Conservation (phyloP, 92 coral and sea anemone species). For the Bergia puertoricense region DNA sequence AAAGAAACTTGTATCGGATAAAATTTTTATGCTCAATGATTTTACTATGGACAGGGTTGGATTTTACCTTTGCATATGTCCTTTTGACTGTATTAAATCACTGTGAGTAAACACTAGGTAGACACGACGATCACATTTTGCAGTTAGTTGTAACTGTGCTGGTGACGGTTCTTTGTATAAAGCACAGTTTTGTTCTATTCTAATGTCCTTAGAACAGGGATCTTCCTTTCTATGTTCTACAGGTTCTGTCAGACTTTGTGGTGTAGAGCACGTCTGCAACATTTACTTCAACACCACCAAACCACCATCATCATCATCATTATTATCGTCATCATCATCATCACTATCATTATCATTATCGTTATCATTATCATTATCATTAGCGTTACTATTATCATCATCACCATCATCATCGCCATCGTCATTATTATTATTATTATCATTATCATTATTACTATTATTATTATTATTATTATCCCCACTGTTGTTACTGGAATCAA, state of each 20-base stretch:
- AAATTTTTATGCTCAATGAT: no score
- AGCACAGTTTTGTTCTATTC: not conserved
- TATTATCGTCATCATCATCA: not conserved
- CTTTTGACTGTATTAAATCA: no score
- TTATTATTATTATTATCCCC: not conserved
- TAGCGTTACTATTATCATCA: not conserved
- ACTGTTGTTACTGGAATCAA: not conserved
- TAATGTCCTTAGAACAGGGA: constrained; percentile 20
- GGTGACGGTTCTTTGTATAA: no score
- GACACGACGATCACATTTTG: no score
- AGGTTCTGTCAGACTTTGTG: constrained; percentile 17
- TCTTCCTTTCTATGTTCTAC: constrained; percentile 13
- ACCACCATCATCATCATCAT: not conserved
- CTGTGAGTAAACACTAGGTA: no score
- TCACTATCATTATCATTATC: not conserved
- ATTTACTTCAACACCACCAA: not conserved
- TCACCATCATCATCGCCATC: not conserved
- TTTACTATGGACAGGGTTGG: no score
- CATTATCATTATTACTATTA: not conserved
- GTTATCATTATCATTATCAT: not conserved
- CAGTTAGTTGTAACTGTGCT: no score
- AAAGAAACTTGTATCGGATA: not conserved
- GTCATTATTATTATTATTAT: not conserved
- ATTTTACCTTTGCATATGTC: no score
- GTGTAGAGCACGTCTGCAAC: not conserved